Evolutionary conservation across 1,140 invertebrate genomes (phyloP).

Genomic region (Panulirus ornatus): DNA sequence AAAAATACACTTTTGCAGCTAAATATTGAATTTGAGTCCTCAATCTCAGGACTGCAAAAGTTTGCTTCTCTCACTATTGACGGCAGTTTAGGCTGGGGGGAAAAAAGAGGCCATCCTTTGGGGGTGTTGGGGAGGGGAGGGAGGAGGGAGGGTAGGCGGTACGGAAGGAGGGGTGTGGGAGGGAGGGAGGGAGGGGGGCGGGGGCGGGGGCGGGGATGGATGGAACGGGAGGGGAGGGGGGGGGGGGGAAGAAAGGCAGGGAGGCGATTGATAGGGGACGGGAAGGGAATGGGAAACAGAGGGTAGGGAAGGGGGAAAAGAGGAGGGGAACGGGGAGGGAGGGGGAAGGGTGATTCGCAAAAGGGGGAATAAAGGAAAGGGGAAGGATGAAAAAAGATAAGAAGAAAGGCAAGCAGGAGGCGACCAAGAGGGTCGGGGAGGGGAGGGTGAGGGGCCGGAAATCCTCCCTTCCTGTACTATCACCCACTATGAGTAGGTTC

Average conservation of each 20-base stretch:
- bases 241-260: neutral
- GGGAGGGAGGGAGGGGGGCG: neutral
- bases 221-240: neutral
- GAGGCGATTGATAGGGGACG: neutral
- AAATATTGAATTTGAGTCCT: constrained; percentile 68
- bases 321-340: neutral
- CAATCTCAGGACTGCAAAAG: constrained; percentile 55
- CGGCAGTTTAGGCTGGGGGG: constrained; percentile 51
- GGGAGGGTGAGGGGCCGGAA: too few species aligned
- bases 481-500: too few species aligned
- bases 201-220: neutral
- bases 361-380: neutral
- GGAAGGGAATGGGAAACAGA: neutral
- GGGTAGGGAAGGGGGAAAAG: neutral
- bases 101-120: constrained; percentile 40
- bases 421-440: neutral
- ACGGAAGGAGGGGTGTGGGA: neutral
- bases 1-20: constrained; percentile 63
- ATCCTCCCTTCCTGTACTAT: too few species aligned
- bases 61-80: constrained; percentile 50
- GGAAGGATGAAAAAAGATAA: neutral
- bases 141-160: neutral
- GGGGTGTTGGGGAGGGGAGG: constrained; percentile 30
- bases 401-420: neutral
- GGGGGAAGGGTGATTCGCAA: neutral